These are phyloP conservation scores for Carposina sasakii DNA, from an alignment of 1,140 invertebrate genomes.

Conservation along the genomic window DNA sequence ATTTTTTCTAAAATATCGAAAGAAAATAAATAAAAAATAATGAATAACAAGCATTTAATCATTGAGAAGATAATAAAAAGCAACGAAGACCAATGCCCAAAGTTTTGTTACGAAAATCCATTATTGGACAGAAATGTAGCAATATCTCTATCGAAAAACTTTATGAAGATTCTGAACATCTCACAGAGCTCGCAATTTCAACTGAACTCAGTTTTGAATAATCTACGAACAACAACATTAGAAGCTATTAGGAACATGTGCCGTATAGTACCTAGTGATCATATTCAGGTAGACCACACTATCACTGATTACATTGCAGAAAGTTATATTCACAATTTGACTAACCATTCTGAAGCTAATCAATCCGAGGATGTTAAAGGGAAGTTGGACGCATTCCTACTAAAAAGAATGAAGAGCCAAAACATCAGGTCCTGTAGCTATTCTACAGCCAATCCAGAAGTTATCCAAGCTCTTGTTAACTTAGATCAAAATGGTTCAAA, in stretches of 20 bases:
- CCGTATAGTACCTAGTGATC: conserved; percentile 32
- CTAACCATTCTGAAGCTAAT: conserved; percentile 7
- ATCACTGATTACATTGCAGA: conserved; percentile 32
- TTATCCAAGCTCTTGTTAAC: conserved; percentile 50
- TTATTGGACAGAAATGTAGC: conserved; percentile 47
- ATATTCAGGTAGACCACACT: conserved; percentile 38
- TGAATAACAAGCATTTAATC: conserved; percentile 50
- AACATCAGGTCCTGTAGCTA: conserved; percentile 26
- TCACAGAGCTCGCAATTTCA: conserved; percentile 29
- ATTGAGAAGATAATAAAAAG: conserved; percentile 42
- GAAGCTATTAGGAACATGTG: conserved; percentile 48
- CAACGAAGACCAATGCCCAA: conserved; percentile 35
- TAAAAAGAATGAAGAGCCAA: conserved; percentile 33
- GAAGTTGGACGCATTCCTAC: conserved; percentile 41
- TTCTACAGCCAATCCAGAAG: conserved; percentile 37
- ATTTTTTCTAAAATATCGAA: too few species aligned
- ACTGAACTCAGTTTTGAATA: conserved; percentile 35
- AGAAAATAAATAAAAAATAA: conserved; percentile 19
- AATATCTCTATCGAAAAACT: conserved; percentile 42
- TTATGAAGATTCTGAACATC: conserved; percentile 42
- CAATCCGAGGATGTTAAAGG: conserved; percentile 19
- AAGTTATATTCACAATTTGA: conserved; percentile 28
- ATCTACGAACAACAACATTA: conserved; percentile 34
- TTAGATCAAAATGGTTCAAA: conserved; percentile 48
- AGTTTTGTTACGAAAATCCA: conserved; percentile 40